phyloP scores from a whole-genome alignment of 1,140 invertebrate genomes.

The Caerostris extrusa region DNA sequence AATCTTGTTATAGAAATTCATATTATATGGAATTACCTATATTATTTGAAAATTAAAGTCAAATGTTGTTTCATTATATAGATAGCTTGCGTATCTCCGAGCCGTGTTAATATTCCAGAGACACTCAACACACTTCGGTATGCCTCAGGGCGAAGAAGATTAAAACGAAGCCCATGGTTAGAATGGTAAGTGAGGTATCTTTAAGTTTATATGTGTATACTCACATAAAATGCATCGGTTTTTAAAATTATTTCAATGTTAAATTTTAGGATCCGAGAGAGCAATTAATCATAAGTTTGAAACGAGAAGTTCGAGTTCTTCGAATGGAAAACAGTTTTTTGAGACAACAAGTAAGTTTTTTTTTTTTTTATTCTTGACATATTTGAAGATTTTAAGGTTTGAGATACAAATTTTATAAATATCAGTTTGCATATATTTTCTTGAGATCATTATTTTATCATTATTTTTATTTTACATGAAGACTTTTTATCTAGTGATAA shows the following conservation, averaged over 20 bases:
- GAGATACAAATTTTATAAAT: too few species aligned
- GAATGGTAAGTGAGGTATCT: conserved; percentile 88
- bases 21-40: too few species aligned
- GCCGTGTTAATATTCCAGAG: conserved; percentile 92
- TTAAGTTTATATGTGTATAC: not conserved
- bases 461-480: too few species aligned
- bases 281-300: conserved; percentile 93
- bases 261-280: conserved; percentile 91
- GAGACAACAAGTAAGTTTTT: conserved; percentile 83
- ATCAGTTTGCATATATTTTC: too few species aligned
- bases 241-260: not conserved
- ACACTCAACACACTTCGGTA: conserved; percentile 95
- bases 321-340: conserved; percentile 96
- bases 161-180: conserved; percentile 93
- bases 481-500: too few species aligned
- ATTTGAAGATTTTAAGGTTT: too few species aligned
- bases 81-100: conserved; percentile 96
- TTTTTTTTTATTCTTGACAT: too few species aligned
- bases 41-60: too few species aligned
- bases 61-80: conserved; percentile 80
- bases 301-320: conserved; percentile 92
- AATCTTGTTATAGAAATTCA: too few species aligned
- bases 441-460: too few species aligned
- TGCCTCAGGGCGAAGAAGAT: conserved; percentile 92
- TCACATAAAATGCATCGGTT: not conserved